These are phyloP conservation scores for Parazoanthus atlanticus DNA, from an alignment of 92 coral and sea anemone species.

Conservation along the genomic window DNA sequence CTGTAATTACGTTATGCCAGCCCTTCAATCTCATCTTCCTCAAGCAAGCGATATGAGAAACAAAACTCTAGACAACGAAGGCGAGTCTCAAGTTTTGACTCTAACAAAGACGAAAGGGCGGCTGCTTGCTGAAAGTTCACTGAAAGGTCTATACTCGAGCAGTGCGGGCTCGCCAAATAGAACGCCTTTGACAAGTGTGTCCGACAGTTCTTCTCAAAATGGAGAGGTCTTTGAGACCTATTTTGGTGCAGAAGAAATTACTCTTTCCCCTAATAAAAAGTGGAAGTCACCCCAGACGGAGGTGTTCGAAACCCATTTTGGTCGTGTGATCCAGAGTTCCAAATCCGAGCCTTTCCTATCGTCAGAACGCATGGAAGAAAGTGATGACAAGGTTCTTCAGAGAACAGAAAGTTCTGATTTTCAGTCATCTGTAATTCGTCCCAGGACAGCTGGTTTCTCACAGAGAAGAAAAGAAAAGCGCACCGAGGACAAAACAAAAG, in stretches of 20 bases:
- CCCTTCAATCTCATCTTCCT: not conserved
- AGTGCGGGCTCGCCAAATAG: not conserved
- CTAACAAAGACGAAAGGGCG: not conserved
- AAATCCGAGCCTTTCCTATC: conserved; percentile 12
- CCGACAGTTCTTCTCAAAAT: conserved; percentile 26
- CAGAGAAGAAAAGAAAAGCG: not conserved
- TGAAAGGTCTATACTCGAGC: not conserved
- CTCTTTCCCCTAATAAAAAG: not conserved
- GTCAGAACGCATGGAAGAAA: not conserved
- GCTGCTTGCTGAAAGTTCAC: not conserved
- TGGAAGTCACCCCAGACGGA: not conserved
- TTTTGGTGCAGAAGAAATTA: conserved; percentile 30
- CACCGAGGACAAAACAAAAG: not conserved
- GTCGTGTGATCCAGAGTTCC: conserved; percentile 7
- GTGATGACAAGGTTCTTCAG: not conserved
- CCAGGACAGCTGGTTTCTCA: conserved; percentile 28
- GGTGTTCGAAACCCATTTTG: conserved; percentile 1
- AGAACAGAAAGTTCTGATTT: conserved; percentile 24
- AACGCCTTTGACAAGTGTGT: conserved; percentile 25
- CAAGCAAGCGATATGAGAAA: not conserved
- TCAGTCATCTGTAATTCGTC: not conserved
- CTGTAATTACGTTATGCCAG: not conserved
- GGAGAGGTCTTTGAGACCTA: conserved; percentile 22
- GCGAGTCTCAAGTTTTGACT: not conserved
- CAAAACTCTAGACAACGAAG: not conserved